Evolutionary conservation across 2,113 vertebrate species (phyloP), one percentile per base, ranked within the genome.

Genomic region (Pollimyrus isidori): DNA sequence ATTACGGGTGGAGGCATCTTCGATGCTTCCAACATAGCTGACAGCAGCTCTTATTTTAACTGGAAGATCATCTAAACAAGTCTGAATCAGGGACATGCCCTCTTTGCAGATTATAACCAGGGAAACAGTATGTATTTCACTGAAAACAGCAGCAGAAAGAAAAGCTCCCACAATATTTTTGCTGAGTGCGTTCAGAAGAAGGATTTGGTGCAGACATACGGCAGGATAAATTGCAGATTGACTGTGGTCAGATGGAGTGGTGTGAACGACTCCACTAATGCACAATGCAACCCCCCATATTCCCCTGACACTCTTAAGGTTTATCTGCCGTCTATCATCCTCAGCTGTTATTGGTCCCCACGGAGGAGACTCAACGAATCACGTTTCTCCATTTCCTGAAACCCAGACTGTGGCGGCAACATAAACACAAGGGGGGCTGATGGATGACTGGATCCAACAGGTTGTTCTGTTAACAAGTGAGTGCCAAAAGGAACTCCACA

Each of bases 161-260:
- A 93, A 92, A 91, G 89, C 91, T 80, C 86, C 91, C 83, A 62
- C 89, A 56, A 89, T 91, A 91, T 88, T 90, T 76, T 82, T 90
- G 87, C 56, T 19, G 58, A 89, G 53, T 86, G 84, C 17, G 56
- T 87, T 85, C 35, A 89, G 86, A 89, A 89, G 83, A 58, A 86
- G 49, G 21, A 91, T 89, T 91, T 89, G 15, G 53, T 89, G 89
- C 80, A 89, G 80, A 88, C 84, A 42, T 11, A 1, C 23, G 53
- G 15, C 17, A 21, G 86, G 53, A 87, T 87, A 30, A 58, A 30
- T n/a, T 49, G 42, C 45, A 23, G 21, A 45, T 84, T 48, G 82
- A 48, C 82, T 84, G 73, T 80, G 23, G 23, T 49, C 23, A 49
- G 26, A 87, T 35, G 48, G 6, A 56, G 48, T 10, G 35, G 17